phyloP scores from a whole-genome alignment of 1,140 invertebrate genomes.

The Bombus terrestris region DNA sequence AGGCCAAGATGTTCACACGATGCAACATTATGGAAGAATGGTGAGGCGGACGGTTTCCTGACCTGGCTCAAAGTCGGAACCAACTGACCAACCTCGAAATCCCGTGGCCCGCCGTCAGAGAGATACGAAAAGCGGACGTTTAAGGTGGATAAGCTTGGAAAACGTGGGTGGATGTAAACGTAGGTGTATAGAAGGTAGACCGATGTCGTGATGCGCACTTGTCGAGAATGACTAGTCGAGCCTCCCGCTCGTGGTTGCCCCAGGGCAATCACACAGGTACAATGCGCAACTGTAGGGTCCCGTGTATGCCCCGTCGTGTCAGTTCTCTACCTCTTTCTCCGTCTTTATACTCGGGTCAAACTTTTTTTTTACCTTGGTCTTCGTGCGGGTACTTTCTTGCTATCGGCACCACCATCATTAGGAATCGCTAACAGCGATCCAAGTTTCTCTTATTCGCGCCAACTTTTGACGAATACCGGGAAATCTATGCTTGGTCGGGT shows the following conservation, averaged over 20 bases:
- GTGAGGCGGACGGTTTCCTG: constrained; percentile 1
- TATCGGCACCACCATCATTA: not conserved
- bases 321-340: not conserved
- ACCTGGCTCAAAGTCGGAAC: constrained; percentile 6
- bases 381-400: not conserved
- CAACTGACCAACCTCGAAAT: not conserved
- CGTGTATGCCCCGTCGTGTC: constrained; percentile 20
- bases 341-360: not conserved
- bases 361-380: not conserved
- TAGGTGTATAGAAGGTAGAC: constrained; percentile 64
- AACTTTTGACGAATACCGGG: not conserved
- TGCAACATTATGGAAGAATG: not conserved
- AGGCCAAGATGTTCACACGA: not conserved
- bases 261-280: constrained; percentile 71
- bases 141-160: constrained; percentile 51
- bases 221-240: constrained; percentile 76
- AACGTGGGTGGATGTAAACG: constrained; percentile 61
- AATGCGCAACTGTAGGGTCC: constrained; percentile 62
- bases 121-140: constrained; percentile 59
- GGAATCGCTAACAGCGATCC: not conserved
- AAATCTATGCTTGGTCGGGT: not conserved
- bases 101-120: constrained; percentile 27
- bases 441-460: not conserved
- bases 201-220: constrained; percentile 77
- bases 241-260: constrained; percentile 73